A percentile compares a stretch with the other conserved stretches of the same genome.
phyloP scores from a whole-genome alignment of 2,888 invertebrate genomes.

The Megamerina dolium region DNA sequence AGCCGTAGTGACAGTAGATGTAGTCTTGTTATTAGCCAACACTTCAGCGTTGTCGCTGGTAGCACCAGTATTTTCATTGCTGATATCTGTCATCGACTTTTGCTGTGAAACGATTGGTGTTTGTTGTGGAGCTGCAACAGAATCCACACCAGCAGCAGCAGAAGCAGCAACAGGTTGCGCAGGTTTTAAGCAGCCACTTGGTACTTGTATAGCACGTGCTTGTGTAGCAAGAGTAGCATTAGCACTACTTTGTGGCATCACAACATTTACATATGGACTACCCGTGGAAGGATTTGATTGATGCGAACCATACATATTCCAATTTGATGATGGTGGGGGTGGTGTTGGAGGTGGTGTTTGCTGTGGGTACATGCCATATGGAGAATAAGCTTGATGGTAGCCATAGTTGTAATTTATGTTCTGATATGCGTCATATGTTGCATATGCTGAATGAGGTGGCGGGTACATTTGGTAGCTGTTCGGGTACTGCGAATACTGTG shows the following conservation, averaged over 20 bases:
- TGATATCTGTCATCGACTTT: constrained; percentile 35
- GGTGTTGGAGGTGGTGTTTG: constrained; percentile 49
- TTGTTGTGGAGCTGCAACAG: constrained; percentile 24
- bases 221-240: constrained; percentile 24
- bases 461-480: constrained; percentile 50
- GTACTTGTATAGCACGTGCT: constrained; percentile 23
- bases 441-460: constrained; percentile 48
- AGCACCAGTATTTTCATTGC: constrained; percentile 17
- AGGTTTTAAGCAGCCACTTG: constrained; percentile 21
- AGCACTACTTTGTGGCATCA: constrained; percentile 26
- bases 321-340: constrained; percentile 55
- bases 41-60: constrained; percentile 17
- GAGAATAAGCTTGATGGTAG: constrained; percentile 48
- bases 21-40: constrained; percentile 12
- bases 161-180: constrained; percentile 10
- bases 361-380: constrained; percentile 49
- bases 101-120: constrained; percentile 23
- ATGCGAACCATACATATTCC: constrained; percentile 56
- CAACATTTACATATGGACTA: constrained; percentile 29
- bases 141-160: constrained; percentile 7
- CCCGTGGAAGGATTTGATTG: constrained; percentile 31
- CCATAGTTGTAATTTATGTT: constrained; percentile 50
- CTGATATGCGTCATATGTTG: constrained; percentile 49
- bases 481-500: constrained; percentile 48
- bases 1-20: constrained; percentile 15